A percentile compares a stretch with the other conserved stretches of the same genome.
phyloP scores from a whole-genome alignment of 2,888 invertebrate species.

The Pterostichus madidus region DNA sequence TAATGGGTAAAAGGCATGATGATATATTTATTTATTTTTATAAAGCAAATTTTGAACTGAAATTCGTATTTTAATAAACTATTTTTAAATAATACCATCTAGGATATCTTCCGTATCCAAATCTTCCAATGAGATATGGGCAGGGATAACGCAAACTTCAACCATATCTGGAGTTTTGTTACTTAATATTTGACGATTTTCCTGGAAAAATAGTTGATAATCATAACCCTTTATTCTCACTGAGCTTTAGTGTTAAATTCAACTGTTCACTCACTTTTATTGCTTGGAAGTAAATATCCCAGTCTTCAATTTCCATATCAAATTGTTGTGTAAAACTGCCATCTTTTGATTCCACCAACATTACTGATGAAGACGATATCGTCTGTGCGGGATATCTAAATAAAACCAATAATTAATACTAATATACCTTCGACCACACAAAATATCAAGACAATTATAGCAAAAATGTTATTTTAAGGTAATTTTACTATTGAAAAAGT shows the following conservation, averaged over 20 bases:
- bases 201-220: conserved; percentile 1
- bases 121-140: conserved; percentile 78
- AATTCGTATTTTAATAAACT: no score
- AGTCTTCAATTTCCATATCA: conserved; percentile 47
- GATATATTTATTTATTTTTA: neutral
- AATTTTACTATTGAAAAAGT: no score
- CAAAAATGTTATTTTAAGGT: no score
- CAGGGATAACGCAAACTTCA: conserved; percentile 77
- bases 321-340: conserved; percentile 1
- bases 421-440: no score
- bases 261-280: neutral
- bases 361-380: conserved; percentile 66
- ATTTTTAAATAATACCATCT: conserved; percentile 75
- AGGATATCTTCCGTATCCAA: conserved; percentile 79
- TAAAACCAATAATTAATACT: neutral
- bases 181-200: conserved; percentile 71
- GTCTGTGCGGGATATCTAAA: neutral
- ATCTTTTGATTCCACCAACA: conserved; percentile 69
- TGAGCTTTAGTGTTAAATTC: no score
- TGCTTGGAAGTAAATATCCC: conserved; percentile 49
- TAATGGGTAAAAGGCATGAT: no score
- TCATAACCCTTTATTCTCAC: no score
- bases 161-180: conserved; percentile 59
- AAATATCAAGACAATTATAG: no score
- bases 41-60: no score